Base-by-base conservation (phyloP, 2,888 invertebrate species). In the Pristionchus fissidentatus region DNA sequence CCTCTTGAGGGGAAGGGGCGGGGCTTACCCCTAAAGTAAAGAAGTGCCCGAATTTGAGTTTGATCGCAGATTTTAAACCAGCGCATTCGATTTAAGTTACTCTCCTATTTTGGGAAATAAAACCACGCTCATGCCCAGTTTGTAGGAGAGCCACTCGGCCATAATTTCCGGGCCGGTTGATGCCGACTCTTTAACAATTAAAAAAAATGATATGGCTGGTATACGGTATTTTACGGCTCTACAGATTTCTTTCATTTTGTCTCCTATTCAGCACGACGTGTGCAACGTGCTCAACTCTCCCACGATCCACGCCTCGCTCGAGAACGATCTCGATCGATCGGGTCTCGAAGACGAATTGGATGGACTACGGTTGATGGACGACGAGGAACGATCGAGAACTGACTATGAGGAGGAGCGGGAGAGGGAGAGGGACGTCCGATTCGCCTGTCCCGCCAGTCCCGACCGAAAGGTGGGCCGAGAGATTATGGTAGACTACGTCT, bases 291-390 rank as follows among this genome's bases (percentile, higher is more conserved):
- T 83, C 73, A 83, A 83, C 29, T 92, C 92, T 7, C 92, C 92
- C 1, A 92, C 92, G 10, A 90, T 92, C 75, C 92, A 92, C 86
- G 92, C 93, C 3, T 93, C 93, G 3, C 90, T 94, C 87, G 94
- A 94, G 83, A 92, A 92, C 57, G 93, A 93, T 41, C 87, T 93
- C 52, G 92, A 93, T 86, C 92, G 88, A 46, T 82, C 82, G 19
- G 82, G 82, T 49, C 66, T 82, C 10, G 82, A 82, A 2, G 82
- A 82, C 26, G 80, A 60, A 3, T 26, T 41, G 22, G 78, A 78
- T n/a, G 57, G 43, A 43, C 13, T 43, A n/a, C 19, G 29, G 32
- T 1, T 55, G 8, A 52, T 43, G 38, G 52, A 49, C 7, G 62
- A 66, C 13, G 82, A 46, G 13, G 66, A 13, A 66, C 38, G 22